These are phyloP conservation scores for Eufriesea mexicana DNA, from an alignment of 1,140 invertebrate genomes.

Conservation along the genomic window DNA sequence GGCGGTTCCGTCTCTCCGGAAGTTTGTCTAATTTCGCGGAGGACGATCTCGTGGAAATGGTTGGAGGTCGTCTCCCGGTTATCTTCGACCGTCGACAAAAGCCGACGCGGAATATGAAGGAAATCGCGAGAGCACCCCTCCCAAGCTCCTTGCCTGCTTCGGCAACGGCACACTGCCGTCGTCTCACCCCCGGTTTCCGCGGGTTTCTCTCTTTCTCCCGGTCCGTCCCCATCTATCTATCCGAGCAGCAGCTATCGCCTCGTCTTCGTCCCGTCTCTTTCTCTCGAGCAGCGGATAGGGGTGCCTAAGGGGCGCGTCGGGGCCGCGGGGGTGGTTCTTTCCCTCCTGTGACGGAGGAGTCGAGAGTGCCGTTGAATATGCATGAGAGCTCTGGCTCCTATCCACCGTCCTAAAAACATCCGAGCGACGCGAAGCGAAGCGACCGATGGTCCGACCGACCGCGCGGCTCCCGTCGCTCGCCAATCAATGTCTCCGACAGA, in stretches of 20 bases:
- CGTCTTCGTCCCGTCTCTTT: constrained; percentile 59
- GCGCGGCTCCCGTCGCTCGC: constrained; percentile 71
- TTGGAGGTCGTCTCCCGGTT: constrained; percentile 57
- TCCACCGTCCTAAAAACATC: constrained; percentile 82
- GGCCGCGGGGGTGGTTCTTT: constrained; percentile 79
- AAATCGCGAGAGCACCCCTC: constrained; percentile 69
- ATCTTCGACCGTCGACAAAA: constrained; percentile 65
- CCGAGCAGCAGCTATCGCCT: constrained; percentile 46
- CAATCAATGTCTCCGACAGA: constrained; percentile 79
- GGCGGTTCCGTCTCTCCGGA: constrained; percentile 2
- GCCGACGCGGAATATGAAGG: constrained; percentile 65
- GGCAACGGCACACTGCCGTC: constrained; percentile 17
- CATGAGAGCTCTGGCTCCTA: constrained; percentile 80
- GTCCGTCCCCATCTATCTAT: constrained; percentile 45
- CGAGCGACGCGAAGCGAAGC: constrained; percentile 49
- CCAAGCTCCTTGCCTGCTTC: constrained; percentile 25
- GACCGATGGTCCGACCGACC: constrained; percentile 63
- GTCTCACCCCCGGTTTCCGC: constrained; percentile 40
- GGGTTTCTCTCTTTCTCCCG: constrained; percentile 41
- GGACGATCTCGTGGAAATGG: constrained; percentile 52
- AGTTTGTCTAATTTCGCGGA: constrained; percentile 55
- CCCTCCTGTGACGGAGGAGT: constrained; percentile 83
- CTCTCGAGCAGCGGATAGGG: constrained; percentile 60
- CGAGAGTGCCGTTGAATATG: constrained; percentile 83
- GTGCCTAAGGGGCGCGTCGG: constrained; percentile 60